Evolutionary conservation across 1,140 invertebrate genomes (phyloP), one percentile per base, ranked within the genome.

Genomic region (Psix sp.): DNA sequence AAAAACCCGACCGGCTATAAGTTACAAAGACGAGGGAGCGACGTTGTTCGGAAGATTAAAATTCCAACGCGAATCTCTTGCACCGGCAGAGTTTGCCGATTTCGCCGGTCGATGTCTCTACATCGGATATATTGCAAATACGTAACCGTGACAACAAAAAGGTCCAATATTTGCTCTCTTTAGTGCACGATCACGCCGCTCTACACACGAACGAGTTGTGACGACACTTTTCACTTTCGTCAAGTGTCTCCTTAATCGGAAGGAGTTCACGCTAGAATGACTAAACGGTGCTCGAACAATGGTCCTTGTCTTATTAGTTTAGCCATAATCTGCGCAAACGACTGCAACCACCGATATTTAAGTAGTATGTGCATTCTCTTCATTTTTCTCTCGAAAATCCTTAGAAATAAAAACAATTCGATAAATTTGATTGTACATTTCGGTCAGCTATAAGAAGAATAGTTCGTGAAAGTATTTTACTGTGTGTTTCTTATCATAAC

Each of bases 51-150:
- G 3, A 15, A 56, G 56, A 62, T 71, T 49, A 63, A 71, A 71
- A 62, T 71, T 60, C 66, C 56, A 31, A 13, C 35, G 39, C 38
- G 14, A 39, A 42, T 35, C 36, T 51, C 39, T 39, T 48, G 11
- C 20, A 13, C 36, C 29, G 38, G 1, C 18, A 9, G 33, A 46
- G 31, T 54, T 46, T 31, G 65, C 40, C 54, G 56, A 42, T 66
- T 43, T 24, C 24, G 35, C 1, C 24, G 48, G 60, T 59, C 65
- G 46, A 68, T 60, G 65, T 36, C 40, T 48, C 31, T 46, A 59
- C 29, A 38, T 18, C 16, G 13, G 36, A 59, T 7, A n/a, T 68
- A 68, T 68, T 68, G 54, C 65, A 20, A 52, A 51, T 43, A 59
- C 39, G 46, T 40, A 13, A 26, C 13, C 40, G 31, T 46, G 20